Conservation (phyloP, 2,113 vertebrate genomes). For the Calyptommatus sinebrachiatus region DNA sequence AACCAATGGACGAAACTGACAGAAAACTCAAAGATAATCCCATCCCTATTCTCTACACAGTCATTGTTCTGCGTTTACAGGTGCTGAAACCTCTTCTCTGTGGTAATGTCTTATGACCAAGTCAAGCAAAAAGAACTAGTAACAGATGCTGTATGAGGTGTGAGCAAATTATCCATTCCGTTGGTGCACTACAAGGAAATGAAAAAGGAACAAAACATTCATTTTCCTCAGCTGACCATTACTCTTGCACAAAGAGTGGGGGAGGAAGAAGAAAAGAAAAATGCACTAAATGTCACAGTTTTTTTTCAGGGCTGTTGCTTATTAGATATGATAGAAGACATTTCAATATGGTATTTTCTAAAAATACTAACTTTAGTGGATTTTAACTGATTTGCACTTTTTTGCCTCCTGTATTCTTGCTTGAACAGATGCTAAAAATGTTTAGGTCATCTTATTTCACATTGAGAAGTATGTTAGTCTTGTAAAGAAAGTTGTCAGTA, state of each 20-base stretch:
- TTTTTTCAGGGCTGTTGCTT: neutral
- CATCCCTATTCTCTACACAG: neutral
- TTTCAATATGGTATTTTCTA: slow-evolving; percentile 16
- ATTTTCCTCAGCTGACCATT: neutral
- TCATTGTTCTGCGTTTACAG: slow-evolving; percentile 1
- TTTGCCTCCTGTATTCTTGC: slow-evolving; percentile 8
- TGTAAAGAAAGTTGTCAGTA: neutral
- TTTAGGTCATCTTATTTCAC: slow-evolving; percentile 1
- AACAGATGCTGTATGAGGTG: slow-evolving; percentile 8
- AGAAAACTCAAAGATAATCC: slow-evolving; percentile 16
- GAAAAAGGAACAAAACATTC: neutral
- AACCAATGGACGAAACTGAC: slow-evolving; percentile 11
- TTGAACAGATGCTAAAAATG: slow-evolving; percentile 3
- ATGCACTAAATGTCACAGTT: neutral
- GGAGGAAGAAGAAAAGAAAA: neutral
- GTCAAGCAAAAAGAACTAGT: slow-evolving; percentile 12
- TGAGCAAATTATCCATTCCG: slow-evolving; percentile 12
- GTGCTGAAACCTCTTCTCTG: slow-evolving; percentile 20
- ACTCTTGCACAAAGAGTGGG: slow-evolving; percentile 1
- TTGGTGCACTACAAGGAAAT: slow-evolving; percentile 28
- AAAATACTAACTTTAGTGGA: slow-evolving; percentile 23
- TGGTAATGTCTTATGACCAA: slow-evolving; percentile 9
- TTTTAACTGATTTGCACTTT: slow-evolving; percentile 23
- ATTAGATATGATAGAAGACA: slow-evolving; percentile 11
- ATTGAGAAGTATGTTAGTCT: neutral